A percentile compares a stretch with the other conserved stretches of the same genome.
These are phyloP conservation scores for Sussaba pulchella DNA, from an alignment of 2,888 invertebrate genomes.

Conservation along the genomic window DNA sequence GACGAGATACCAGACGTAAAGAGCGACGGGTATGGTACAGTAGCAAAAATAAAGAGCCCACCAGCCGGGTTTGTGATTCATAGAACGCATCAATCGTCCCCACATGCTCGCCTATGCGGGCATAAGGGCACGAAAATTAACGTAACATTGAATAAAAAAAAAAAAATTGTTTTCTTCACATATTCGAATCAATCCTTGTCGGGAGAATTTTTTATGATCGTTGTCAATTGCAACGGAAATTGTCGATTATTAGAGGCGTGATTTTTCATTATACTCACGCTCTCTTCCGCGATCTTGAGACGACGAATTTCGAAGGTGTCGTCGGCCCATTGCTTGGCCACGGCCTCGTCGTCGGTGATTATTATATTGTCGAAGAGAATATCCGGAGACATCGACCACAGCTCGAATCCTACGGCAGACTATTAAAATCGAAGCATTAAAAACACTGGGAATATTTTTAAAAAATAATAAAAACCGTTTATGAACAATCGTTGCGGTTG, in stretches of 20 bases:
- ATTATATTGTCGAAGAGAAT: slow-evolving; percentile 98
- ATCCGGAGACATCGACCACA: slow-evolving; percentile 99
- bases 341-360: slow-evolving; percentile 92
- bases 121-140: slow-evolving; percentile 37
- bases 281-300: slow-evolving; percentile 91
- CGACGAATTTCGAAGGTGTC: slow-evolving; percentile 94
- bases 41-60: slow-evolving; percentile 93
- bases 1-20: slow-evolving; percentile 90
- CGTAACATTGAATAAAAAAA: slow-evolving; percentile 37
- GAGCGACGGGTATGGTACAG: slow-evolving; percentile 89
- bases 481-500: too few species aligned
- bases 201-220: too few species aligned
- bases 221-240: neutral
- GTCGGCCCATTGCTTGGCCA: slow-evolving; percentile 92
- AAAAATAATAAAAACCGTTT: neutral
- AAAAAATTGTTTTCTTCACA: too few species aligned
- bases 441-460: neutral
- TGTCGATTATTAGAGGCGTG: neutral
- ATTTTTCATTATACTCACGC: slow-evolving; percentile 87
- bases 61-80: slow-evolving; percentile 92
- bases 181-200: too few species aligned
- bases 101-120: slow-evolving; percentile 87
- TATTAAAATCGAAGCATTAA: slow-evolving; percentile 82
- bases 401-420: slow-evolving; percentile 97
- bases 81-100: slow-evolving; percentile 90